Base-by-base conservation (phyloP, 2,888 invertebrate species). In the Scaptomyza reducta region DNA sequence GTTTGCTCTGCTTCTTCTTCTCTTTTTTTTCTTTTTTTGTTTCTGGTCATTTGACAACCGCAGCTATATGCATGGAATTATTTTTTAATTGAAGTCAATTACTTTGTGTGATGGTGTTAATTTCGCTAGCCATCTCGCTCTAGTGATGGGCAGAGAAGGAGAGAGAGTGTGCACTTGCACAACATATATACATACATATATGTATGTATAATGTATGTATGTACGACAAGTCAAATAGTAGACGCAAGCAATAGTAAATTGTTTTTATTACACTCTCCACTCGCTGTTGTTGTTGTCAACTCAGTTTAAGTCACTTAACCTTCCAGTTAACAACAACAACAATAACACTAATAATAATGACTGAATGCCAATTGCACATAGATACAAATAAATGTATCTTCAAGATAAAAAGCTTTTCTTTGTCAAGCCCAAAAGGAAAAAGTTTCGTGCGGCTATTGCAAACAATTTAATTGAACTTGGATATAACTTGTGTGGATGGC, bases 21-120 rank as follows among this genome's bases (percentile, higher is more conserved):
- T 0, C 0, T 33, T 5, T n/a, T 35, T 35, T 35, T 35, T n/a
- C 3, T 33, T 33, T 33, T 13, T 1, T 13, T 33, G 1, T 33
- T 55, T 45, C 44, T 65, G 46, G 29, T 41, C 58, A 56, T 56
- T 67, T 53, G 61, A 68, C 35, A 57, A 58, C 40, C 65, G 45
- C 65, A 44, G 42, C 68, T 64, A 70, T 79, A 42, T 76, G 61
- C 53, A 61, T 70, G 61, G 68, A 81, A 88, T 87, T 80, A 81
- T 81, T 70, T 79, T 89, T 89, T 87, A 87, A 87, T 87, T 87
- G 89, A 88, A 88, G 89, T 89, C 89, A 89, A 88, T 88, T 88
- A 88, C 59, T 89, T 89, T 88, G 89, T 89, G 77, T 77, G 84
- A 80, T 89, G 89, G 87, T 86, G 86, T 89, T 89, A 89, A 87